Percentiles rank a stretch among this genome's conserved stretches.
Evolutionary conservation across 2,888 invertebrate genomes (phyloP).

Genomic region (Lacanobia oleracea): DNA sequence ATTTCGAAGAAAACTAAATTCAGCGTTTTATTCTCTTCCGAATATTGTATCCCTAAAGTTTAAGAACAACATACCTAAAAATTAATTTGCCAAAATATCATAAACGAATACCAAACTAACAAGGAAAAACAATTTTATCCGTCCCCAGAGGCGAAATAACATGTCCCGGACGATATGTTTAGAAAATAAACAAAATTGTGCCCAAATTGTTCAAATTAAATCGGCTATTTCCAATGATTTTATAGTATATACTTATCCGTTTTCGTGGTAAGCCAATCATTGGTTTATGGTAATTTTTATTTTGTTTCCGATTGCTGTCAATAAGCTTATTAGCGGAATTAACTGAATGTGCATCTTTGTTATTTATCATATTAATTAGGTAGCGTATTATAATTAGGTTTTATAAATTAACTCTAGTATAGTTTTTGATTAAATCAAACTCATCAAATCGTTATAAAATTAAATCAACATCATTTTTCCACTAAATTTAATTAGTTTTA

Average conservation of each 20-base stretch:
- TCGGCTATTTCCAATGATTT: conserved; percentile 17
- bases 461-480: background rate
- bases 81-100: conserved; percentile 11
- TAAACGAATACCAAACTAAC: conserved; percentile 27
- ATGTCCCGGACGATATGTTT: conserved; percentile 30
- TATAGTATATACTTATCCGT: conserved; percentile 26
- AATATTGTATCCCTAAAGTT: no score
- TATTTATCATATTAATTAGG: no score
- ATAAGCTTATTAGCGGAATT: conserved; percentile 11
- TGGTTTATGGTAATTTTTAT: conserved; percentile 28
- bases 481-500: background rate
- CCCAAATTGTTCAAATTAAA: conserved; percentile 21
- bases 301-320: conserved; percentile 12
- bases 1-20: background rate
- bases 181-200: conserved; percentile 35
- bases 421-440: background rate
- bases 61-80: background rate
- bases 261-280: conserved; percentile 20
- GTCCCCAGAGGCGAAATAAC: conserved; percentile 37
- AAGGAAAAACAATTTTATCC: conserved; percentile 30
- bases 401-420: background rate
- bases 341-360: conserved; percentile 1
- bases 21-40: no score
- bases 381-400: no score
- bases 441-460: background rate